These are phyloP conservation scores for Carterocephalus palaemon DNA, from an alignment of 2,888 invertebrate species.

Conservation along the genomic window DNA sequence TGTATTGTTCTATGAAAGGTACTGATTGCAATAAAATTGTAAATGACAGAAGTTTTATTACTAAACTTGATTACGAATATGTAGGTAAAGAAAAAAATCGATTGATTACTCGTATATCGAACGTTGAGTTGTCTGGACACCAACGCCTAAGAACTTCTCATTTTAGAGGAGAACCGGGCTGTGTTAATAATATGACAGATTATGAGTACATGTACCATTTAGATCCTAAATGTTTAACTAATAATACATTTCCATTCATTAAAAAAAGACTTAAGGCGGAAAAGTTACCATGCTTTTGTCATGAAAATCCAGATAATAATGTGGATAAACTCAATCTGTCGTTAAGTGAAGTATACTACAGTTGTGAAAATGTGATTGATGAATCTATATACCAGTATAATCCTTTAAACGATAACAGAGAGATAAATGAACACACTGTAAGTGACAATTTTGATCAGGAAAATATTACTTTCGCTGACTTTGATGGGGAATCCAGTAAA, in stretches of 20 bases:
- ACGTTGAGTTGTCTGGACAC: neutral
- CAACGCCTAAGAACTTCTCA: constrained; percentile 37
- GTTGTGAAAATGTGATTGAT: constrained; percentile 38
- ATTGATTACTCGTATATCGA: neutral
- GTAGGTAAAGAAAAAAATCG: neutral
- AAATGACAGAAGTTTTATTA: constrained; percentile 4
- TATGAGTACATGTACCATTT: constrained; percentile 48
- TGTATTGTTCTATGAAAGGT: neutral
- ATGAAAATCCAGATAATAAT: constrained; percentile 33
- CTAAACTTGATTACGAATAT: constrained; percentile 6
- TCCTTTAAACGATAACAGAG: no score
- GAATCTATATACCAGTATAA: neutral
- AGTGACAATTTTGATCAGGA: neutral
- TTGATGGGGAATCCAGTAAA: constrained; percentile 15
- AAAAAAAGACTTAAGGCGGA: constrained; percentile 42
- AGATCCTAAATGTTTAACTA: constrained; percentile 39
- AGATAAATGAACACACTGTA: no score
- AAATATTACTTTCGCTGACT: constrained; percentile 19
- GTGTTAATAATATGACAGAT: constrained; percentile 43
- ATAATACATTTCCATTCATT: constrained; percentile 47
- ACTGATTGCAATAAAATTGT: no score
- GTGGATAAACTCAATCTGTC: constrained; percentile 24
- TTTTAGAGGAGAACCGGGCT: constrained; percentile 48
- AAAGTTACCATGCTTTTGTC: constrained; percentile 53
- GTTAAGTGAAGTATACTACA: constrained; percentile 37